Conservation (phyloP, 2,797 vertebrate species). For the Oreochromis grahami region DNA sequence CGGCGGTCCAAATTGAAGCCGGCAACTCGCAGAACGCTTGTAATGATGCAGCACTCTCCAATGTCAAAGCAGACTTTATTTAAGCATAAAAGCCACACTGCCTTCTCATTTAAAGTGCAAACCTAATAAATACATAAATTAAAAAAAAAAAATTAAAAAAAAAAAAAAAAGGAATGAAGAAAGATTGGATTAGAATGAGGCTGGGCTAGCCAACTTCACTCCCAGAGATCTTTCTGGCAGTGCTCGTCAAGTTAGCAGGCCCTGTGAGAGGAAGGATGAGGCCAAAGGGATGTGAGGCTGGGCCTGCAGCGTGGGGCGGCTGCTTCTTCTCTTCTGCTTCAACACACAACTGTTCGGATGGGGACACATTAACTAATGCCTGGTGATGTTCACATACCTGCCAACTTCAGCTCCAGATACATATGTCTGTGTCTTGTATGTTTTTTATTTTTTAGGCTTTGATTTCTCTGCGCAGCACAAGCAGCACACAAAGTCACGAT, state of each 20-base stretch:
- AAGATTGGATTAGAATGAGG: conserved; percentile 9
- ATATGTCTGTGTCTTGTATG: neutral
- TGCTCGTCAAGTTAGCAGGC: neutral
- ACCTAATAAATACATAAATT: conserved; percentile 6
- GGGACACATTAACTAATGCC: neutral
- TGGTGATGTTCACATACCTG: neutral
- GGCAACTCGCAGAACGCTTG: conserved; percentile 19
- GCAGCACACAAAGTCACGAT: neutral
- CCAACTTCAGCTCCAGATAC: neutral
- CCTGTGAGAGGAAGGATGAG: conserved; percentile 6
- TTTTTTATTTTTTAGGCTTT: neutral
- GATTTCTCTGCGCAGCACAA: neutral
- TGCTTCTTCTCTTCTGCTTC: conserved; percentile 13
- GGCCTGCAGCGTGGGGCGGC: conserved; percentile 36
- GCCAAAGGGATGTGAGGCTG: conserved; percentile 14
- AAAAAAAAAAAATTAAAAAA: neutral
- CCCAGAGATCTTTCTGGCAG: conserved; percentile 27
- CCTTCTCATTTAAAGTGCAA: conserved; percentile 12
- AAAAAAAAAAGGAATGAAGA: neutral
- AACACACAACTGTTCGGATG: neutral
- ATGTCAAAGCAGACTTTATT: conserved; percentile 12
- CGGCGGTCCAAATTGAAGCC: conserved; percentile 31
- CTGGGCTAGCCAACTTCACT: conserved; percentile 13
- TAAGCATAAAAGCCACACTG: neutral
- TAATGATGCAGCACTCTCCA: conserved; percentile 33